These are phyloP conservation scores for Myotis brandtii DNA, from an alignment of 2,113 vertebrate species.

Conservation along the genomic window DNA sequence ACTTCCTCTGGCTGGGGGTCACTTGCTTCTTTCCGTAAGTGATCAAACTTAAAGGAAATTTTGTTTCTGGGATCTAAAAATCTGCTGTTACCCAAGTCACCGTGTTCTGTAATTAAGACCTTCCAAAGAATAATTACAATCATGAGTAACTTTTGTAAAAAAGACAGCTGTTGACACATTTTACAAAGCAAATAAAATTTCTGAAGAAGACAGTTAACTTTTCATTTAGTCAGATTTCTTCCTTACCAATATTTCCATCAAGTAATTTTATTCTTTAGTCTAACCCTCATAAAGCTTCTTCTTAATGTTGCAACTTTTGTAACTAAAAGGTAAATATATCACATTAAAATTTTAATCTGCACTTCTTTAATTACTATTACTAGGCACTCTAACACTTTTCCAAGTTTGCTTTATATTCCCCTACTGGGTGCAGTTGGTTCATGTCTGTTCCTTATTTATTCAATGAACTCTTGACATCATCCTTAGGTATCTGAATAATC, in stretches of 20 bases:
- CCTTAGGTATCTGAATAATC: constrained; percentile 15
- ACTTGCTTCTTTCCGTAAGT: constrained; percentile 95
- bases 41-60: constrained; percentile 97
- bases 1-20: constrained; percentile 91
- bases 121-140: constrained; percentile 82
- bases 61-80: constrained; percentile 97
- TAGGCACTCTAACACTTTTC: background rate
- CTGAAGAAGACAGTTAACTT: constrained; percentile 21
- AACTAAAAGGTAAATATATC: background rate
- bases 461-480: background rate
- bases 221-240: constrained; percentile 42
- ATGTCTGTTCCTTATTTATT: background rate
- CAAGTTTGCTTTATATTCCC: constrained; percentile 7
- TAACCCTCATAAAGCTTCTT: background rate
- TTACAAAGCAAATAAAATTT: constrained; percentile 47
- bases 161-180: constrained; percentile 31
- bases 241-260: constrained; percentile 40
- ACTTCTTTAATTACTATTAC: background rate
- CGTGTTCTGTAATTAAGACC: constrained; percentile 97
- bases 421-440: background rate
- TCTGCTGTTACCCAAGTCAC: constrained; percentile 94
- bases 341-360: background rate
- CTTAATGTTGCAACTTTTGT: background rate
- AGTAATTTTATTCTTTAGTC: constrained; percentile 31
- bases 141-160: constrained; percentile 58